Evolutionary conservation across 2,888 invertebrate species (phyloP), one percentile per base, ranked within the genome.

Genomic region (Girardia tigrina): DNA sequence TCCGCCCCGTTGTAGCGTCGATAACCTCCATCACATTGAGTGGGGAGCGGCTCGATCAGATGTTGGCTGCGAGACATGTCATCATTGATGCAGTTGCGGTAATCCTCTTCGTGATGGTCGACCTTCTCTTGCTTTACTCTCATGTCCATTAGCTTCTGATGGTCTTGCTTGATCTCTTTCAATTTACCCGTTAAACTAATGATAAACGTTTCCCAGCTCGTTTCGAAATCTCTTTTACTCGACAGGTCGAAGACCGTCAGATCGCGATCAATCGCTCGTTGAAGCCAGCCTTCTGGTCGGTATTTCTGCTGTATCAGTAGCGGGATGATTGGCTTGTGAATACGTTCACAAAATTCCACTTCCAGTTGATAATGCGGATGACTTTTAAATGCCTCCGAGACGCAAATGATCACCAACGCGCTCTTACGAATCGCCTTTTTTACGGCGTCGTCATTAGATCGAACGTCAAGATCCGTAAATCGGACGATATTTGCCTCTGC

Each of bases 231-330:
- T 27, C 71, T 80, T 78, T 82, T 82, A 1, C 82, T 82, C 74
- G 81, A 81, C 78, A 82, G 82, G 78, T 83, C 82, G 71, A 81
- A 81, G 79, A 80, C 82, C 1, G 81, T 77, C 76, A 82, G 82
- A 36, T 36, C 36, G 69, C 81, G 81, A 1, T 82, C 83, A 1
- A 82, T 78, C 26, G 82, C 79, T 70, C 80, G 79, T 14, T 82
- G 82, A 1, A 83, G 80, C 83, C 83, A 83, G 36, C 83, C 83
- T 75, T 83, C 82, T 0, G 83, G 82, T 6, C 80, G 78, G 78
- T 82, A 83, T n/a, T 79, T 78, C 42, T 79, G 79, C 79, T 83
- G 82, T 78, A 83, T 78, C 81, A 81, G 81, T 23, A 83, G 71
- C 0, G 82, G 82, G 29, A 83, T 80, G 78, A 82, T 80, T 42